Conservation (phyloP, 64 coral and sea anemone species). For the Catalaphyllia jardinei region DNA sequence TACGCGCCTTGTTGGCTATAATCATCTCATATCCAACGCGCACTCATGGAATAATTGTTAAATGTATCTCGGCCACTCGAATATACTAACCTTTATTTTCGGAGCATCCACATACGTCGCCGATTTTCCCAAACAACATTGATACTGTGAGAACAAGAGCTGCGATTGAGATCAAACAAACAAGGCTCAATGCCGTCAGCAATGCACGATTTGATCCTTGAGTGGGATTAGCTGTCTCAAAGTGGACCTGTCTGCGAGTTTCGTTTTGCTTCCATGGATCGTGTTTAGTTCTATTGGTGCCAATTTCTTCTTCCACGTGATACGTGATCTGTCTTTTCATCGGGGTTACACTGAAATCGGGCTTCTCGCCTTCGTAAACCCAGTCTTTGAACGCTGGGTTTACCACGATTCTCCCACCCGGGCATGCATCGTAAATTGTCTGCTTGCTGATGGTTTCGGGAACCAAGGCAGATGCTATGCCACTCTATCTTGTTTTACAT, state of each 20-base stretch:
- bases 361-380: conserved; percentile 28
- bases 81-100: background rate
- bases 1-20: no score
- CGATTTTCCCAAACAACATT: conserved; percentile 14
- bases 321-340: conserved; percentile 39
- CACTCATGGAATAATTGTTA: no score
- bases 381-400: conserved; percentile 23
- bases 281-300: background rate
- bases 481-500: no score
- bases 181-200: background rate
- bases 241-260: no score
- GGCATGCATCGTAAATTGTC: background rate
- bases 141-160: background rate
- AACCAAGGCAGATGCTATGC: background rate
- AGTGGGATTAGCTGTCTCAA: background rate
- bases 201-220: background rate
- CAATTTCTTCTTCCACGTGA: conserved; percentile 20
- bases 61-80: no score
- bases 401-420: background rate
- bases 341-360: background rate
- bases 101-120: background rate
- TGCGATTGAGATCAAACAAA: background rate
- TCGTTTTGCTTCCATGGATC: conserved; percentile 15
- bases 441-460: background rate
- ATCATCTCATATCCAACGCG: no score